Base-by-base conservation (phyloP, 2,797 vertebrate species). In the Phoeniculus purpureus region DNA sequence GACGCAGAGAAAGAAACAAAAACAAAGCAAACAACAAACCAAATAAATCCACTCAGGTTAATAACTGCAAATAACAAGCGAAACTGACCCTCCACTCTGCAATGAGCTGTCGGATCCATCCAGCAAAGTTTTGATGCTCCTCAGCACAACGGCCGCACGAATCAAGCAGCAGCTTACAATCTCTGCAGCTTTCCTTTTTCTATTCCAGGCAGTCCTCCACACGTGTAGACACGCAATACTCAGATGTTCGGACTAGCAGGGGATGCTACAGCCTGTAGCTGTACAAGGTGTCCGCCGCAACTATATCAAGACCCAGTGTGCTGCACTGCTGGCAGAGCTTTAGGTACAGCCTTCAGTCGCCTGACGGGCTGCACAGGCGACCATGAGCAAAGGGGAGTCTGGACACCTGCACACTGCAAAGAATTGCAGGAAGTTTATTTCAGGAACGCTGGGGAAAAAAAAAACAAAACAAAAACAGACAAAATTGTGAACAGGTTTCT, bases 381-480 rank as follows among this genome's bases (percentile, higher is more conserved):
- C 84, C 88, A 78, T 88, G 85, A 34, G 89, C 87, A 95, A 93
- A 93, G 87, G 85, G 94, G 91, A 95, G 87, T 51, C 89, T 89
- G 92, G 94, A 95, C 94, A 96, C 95, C 95, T 95, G 95, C 94
- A 95, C 74, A 68, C 91, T 88, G 83, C 92, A 85, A 95, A 94
- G 94, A 96, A 95, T 95, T 94, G 92, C 92, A 95, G 94, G 94
- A 95, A 95, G 94, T 95, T 95, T 96, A 95, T 96, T 95, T 95
- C 93, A 95, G 94, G 95, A 96, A 95, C 83, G 72, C 91, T 94
- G 89, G 80, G 77, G 58, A 62, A 85, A 81, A 83, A 89, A 86
- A 45, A 85, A 19, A 56, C 43, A 52, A 55, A 59, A 76, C 56
- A 78, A 85, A 83, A 74, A 87, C n/a, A 90, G 87, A 93, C 67